Evolutionary conservation across 1,140 invertebrate species (phyloP).

Genomic region (Drosophila orosa): DNA sequence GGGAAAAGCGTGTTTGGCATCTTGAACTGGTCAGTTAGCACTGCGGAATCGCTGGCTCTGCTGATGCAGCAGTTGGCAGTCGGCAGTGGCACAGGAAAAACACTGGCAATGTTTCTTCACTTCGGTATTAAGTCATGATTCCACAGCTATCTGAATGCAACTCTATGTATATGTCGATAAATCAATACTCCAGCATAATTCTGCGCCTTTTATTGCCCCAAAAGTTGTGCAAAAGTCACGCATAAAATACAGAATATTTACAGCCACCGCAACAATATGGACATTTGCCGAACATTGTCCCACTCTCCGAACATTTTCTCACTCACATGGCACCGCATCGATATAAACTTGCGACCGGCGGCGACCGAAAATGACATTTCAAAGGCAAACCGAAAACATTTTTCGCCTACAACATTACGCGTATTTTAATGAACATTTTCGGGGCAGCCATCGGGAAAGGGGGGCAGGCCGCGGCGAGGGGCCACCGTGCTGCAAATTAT

Average conservation of each 20-base stretch:
- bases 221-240: constrained; percentile 8
- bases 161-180: constrained; percentile 9
- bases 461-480: not conserved
- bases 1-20: constrained; percentile 66
- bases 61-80: constrained; percentile 43
- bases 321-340: constrained; percentile 5
- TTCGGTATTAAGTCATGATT: constrained; percentile 15
- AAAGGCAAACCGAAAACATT: constrained; percentile 69
- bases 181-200: constrained; percentile 33
- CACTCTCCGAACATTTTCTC: not conserved
- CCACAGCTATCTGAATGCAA: constrained; percentile 5
- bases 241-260: constrained; percentile 33
- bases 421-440: constrained; percentile 72
- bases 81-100: constrained; percentile 5
- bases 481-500: constrained; percentile 51
- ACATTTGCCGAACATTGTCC: constrained; percentile 19
- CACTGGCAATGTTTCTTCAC: constrained; percentile 56
- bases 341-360: constrained; percentile 26
- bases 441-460: constrained; percentile 10
- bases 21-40: constrained; percentile 53
- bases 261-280: constrained; percentile 39
- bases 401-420: constrained; percentile 70
- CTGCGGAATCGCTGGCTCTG: constrained; percentile 37
- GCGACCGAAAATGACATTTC: constrained; percentile 63
- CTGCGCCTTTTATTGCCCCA: not conserved